Base-by-base conservation (phyloP, 23 tunicate genomes). In the Styela plicata region DNA sequence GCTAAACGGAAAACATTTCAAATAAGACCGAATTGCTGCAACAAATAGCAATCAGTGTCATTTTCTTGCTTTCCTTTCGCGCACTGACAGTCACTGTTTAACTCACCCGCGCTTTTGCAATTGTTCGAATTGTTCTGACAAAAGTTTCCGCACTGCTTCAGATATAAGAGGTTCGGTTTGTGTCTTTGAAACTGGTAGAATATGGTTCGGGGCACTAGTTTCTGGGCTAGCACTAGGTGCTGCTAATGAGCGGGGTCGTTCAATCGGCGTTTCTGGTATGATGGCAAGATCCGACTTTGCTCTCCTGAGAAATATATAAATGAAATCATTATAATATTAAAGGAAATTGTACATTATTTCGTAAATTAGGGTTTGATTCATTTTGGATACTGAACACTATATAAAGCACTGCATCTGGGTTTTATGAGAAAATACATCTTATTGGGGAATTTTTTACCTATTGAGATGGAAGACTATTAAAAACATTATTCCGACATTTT, bases 151-250 rank as follows among this genome's bases (percentile, higher is more conserved):
- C 25, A 73, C 85, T 5, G 78, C 78, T 32, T 77, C 80, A 2
- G 85, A 64, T 63, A 24, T 74, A 36, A 31, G 63, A 27, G 37
- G 84, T 36, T 57, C 84, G 77, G 37, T 83, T 84, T 21, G 52
- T 5, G 74, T 19, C 2, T 81, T 80, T 1, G 90, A 83, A 20
- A 67, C 71, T 7, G 90, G 83, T 24, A 91, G 30, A 2, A 91
- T 74, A 0, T 90, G 90, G 34, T 86, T 77, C 33, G 87, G 86
- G 1, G 71, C 84, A 34, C 83, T 86, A 1, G 86, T 84, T 33
- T 91, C 97, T 25, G 97, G 97, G 61, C 97, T 91, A 21, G 89
- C 97, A 34, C 97, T 91, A 78, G 97, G 97, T 69, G 97, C 97
- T 74, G 90, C 90, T 89, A 91, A 86, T 21, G 97, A 91, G 66